Percentiles rank a stretch among this genome's conserved stretches.
phyloP scores from a whole-genome alignment of 2,113 vertebrate genomes.

The Megaceryle maxima region DNA sequence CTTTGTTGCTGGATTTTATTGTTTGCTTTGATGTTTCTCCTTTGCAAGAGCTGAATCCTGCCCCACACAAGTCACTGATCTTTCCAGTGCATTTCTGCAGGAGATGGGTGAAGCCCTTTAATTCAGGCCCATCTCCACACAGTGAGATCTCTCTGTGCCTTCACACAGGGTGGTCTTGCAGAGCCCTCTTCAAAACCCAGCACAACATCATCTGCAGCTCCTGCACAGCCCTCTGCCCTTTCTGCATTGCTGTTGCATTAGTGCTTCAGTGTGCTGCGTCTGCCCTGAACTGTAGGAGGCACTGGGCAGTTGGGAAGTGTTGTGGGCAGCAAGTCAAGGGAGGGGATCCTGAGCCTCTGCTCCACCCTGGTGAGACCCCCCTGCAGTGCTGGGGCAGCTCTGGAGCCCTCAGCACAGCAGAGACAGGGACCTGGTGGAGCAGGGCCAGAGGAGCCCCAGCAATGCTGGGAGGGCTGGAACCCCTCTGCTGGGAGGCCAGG shows the following conservation, averaged over 20 bases:
- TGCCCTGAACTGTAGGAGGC: not conserved
- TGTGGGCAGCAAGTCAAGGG: too few species aligned
- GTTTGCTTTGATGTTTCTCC: not conserved
- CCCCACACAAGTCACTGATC: not conserved
- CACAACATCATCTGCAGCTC: not conserved
- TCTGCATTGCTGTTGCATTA: not conserved
- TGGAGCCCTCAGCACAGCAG: too few species aligned
- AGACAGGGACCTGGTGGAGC: too few species aligned
- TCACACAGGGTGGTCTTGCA: not conserved
- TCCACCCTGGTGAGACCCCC: too few species aligned
- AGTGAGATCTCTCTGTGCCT: not conserved
- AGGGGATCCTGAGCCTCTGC: too few species aligned
- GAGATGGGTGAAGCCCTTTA: not conserved
- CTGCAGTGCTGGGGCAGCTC: too few species aligned
- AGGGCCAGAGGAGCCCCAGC: too few species aligned
- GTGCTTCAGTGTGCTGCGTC: not conserved
- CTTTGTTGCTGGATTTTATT: not conserved
- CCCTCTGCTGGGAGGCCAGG: too few species aligned
- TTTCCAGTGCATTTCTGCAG: not conserved
- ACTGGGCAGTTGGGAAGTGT: not conserved
- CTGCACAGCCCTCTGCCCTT: not conserved
- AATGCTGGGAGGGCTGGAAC: too few species aligned
- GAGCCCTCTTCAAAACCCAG: not conserved
- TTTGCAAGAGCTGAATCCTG: not conserved
- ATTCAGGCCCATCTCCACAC: not conserved